Base-by-base conservation (phyloP, 2,113 vertebrate genomes). In the Misgurnus mizolepis region DNA sequence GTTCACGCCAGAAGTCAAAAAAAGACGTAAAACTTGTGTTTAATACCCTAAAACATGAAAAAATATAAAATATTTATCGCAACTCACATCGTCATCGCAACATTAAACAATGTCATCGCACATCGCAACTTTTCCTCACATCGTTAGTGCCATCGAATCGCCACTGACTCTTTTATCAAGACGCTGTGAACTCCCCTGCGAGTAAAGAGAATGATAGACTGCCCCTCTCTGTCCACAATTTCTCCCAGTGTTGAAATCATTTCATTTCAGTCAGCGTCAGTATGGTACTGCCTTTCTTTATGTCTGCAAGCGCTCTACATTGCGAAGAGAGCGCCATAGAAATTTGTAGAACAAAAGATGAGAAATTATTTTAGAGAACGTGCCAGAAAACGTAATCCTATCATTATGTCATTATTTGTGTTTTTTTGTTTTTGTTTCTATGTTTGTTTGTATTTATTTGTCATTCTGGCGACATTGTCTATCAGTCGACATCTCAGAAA, bases 401-500 rank as follows among this genome's bases (percentile, higher is more conserved):
- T 85, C 80, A 87, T 88, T 69, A 67, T 84, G 68, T 86, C 86
- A 88, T 82, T 84, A 80, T 82, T 80, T 83, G 80, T 76, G 81
- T 82, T 85, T 61, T 76, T 82, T 78, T 72, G 79, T 62, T 88
- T 81, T 78, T 76, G 70, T 82, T 18, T 78, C 47, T 83, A 49
- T 47, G 45, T 47, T 47, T 47, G 45, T 47, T 83, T 76, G 71
- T 85, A 85, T 80, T 86, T 73, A 62, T 85, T 79, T 81, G 73
- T 86, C 79, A 79, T 86, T 87, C 74, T 86, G 83, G 78, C 80
- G 17, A 82, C 67, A 86, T 83, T 88, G 78, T 86, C 86, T 86
- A 69, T 84, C 83, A 86, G 85, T 88, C 84, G 78, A 87, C 83
- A 85, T 88, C 86, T 67, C 86, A 82, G 75, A 89, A 88, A 83